A percentile compares a stretch with the other conserved stretches of the same genome.
Evolutionary conservation across 2,888 invertebrate genomes (phyloP).

Genomic region (Mesorhabditis sp.): DNA sequence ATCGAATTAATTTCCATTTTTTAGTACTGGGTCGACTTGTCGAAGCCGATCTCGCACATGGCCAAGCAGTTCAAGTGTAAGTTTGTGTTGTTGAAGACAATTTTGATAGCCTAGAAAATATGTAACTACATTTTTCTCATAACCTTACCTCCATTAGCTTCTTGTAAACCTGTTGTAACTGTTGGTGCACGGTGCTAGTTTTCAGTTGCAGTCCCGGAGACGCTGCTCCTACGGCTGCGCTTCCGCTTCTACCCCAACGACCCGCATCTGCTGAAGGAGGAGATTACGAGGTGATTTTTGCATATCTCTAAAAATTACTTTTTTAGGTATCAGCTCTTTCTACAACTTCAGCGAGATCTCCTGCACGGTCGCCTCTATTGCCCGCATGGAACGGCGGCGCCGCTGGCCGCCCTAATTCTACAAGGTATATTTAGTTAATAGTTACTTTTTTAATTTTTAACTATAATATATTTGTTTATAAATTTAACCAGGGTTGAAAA

Average conservation of each 20-base stretch:
- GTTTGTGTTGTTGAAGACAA: slow-evolving; percentile 8
- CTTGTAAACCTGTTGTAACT: too few relatives aligned
- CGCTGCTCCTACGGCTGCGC: slow-evolving; percentile 83
- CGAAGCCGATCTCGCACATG: slow-evolving; percentile 71
- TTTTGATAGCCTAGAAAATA: too few relatives aligned
- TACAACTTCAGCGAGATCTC: slow-evolving; percentile 87
- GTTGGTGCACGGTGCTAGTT: neutral
- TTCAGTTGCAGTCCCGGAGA: slow-evolving; percentile 20
- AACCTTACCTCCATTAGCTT: too few relatives aligned
- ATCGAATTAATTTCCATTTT: slow-evolving; percentile 58
- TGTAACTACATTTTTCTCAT: neutral
- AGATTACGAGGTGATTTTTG: slow-evolving; percentile 72
- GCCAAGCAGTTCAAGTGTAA: slow-evolving; percentile 86
- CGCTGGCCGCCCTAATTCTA: slow-evolving; percentile 48
- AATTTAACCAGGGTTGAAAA: too few relatives aligned
- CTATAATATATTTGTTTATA: too few relatives aligned
- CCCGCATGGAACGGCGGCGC: slow-evolving; percentile 64
- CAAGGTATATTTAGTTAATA: slow-evolving; percentile 26
- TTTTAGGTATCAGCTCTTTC: slow-evolving; percentile 78
- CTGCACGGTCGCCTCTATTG: slow-evolving; percentile 90
- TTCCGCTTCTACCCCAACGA: slow-evolving; percentile 96
- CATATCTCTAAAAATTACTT: neutral
- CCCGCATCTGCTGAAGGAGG: slow-evolving; percentile 84
- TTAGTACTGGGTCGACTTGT: slow-evolving; percentile 89
- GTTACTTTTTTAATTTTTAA: too few relatives aligned